These are phyloP conservation scores for Spodoptera litura DNA, from an alignment of 1,140 invertebrate species.

Conservation along the genomic window DNA sequence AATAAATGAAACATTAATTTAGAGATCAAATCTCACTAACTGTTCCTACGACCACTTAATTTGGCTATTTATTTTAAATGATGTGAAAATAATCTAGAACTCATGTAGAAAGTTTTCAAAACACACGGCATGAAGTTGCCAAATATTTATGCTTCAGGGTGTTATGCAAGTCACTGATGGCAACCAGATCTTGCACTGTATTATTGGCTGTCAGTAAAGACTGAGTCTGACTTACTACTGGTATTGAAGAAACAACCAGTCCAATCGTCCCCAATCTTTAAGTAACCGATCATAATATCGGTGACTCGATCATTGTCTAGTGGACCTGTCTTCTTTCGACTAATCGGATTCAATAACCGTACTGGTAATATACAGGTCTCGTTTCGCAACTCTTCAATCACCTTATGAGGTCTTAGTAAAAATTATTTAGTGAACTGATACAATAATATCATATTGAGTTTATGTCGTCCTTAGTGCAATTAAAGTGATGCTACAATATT, in stretches of 20 bases:
- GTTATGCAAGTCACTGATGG: not conserved
- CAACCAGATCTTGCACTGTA: constrained; percentile 8
- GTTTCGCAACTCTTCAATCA: constrained; percentile 7
- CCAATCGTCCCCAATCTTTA: constrained; percentile 1
- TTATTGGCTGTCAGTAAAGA: constrained; percentile 8
- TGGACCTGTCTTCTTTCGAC: not conserved
- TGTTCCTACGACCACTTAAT: too few species aligned
- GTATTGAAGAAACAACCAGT: constrained; percentile 1
- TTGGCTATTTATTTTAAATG: too few species aligned
- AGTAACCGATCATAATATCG: not conserved
- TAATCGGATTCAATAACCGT: constrained; percentile 2
- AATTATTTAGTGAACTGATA: too few species aligned
- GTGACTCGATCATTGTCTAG: not conserved
- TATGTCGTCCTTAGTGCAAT: too few species aligned
- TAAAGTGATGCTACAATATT: too few species aligned
- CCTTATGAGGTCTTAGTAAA: too few species aligned
- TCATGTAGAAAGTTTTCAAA: too few species aligned
- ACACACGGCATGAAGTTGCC: too few species aligned
- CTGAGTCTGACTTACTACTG: not conserved
- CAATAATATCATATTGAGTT: too few species aligned
- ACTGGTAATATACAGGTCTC: constrained; percentile 1
- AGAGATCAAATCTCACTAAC: too few species aligned
- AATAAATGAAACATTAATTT: too few species aligned
- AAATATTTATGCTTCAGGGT: not conserved
- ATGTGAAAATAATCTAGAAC: too few species aligned